phyloP scores from a whole-genome alignment of 2,888 invertebrate genomes.

The Cheilosia scutellata region DNA sequence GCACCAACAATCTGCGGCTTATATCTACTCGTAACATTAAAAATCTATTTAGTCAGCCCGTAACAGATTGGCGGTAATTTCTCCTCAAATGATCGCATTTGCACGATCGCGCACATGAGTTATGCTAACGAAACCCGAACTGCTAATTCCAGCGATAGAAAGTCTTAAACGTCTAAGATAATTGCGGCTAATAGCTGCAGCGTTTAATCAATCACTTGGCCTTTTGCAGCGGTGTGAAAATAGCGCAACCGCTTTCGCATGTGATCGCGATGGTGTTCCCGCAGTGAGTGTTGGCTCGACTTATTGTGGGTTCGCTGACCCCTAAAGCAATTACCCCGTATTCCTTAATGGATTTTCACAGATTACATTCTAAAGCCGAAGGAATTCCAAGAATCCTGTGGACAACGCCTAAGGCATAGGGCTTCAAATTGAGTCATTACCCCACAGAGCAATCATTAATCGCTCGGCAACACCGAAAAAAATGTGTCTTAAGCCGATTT shows the following conservation, averaged over 20 bases:
- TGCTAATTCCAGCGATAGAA: slow-evolving; percentile 66
- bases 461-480: slow-evolving; percentile 31
- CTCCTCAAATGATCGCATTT: slow-evolving; percentile 73
- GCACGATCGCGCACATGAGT: slow-evolving; percentile 72
- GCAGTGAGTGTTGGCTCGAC: background rate
- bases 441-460: slow-evolving; percentile 68
- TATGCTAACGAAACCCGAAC: slow-evolving; percentile 67
- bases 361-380: slow-evolving; percentile 15
- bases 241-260: slow-evolving; percentile 1
- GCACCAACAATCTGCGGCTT: slow-evolving; percentile 20
- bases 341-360: slow-evolving; percentile 45
- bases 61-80: slow-evolving; percentile 57
- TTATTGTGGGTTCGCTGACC: slow-evolving; percentile 58
- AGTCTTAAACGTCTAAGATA: slow-evolving; percentile 68
- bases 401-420: slow-evolving; percentile 43
- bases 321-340: slow-evolving; percentile 60
- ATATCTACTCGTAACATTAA: slow-evolving; percentile 47
- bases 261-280: background rate
- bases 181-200: slow-evolving; percentile 68
- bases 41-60: slow-evolving; percentile 68
- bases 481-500: slow-evolving; percentile 70
- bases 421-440: slow-evolving; percentile 71
- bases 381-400: slow-evolving; percentile 46
- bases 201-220: slow-evolving; percentile 70
- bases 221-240: slow-evolving; percentile 47